Base-by-base conservation (phyloP, 1,140 invertebrate genomes). In the Hermetia illucens region DNA sequence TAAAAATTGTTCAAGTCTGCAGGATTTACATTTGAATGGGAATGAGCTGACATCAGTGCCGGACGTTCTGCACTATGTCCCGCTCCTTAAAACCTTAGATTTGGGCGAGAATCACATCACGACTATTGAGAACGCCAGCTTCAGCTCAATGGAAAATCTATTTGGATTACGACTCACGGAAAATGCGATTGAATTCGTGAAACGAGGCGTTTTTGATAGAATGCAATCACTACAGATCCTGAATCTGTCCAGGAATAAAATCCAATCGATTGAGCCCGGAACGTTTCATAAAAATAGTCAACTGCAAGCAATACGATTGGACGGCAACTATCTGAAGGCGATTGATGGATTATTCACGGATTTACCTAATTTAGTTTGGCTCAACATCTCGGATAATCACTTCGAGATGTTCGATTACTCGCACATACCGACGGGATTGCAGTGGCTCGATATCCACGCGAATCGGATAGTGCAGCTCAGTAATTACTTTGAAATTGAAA, bases 381-480 rank as follows among this genome's bases (percentile, higher is more conserved):
- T 94, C 30, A 93, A 93, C 55, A 82, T 93, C 44, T 91, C 86
- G 38, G 84, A 87, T 51, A 94, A 94, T 66, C 74, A 77, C 39
- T 68, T 94, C 27, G 77, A 82, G 62, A 80, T 77, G 71, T 89
- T 94, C 56, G 87, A 92, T 51, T 93, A 92, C 55, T 83, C 84
- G 32, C 75, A 89, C 59, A 86, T 93, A 64, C 89, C 89, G 34
- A 80, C 78, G 40, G 77, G 81, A 42, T 65, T 94, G 33, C 80
- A 90, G 62, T 90, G 84, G 81, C 62, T 94, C 41, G 88, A 94
- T 63, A 79, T 93, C 50, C 82, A 89, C 50, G 73, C 78, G 19
- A 91, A 92, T 63, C 74, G 82, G 58, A 88, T 92, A 27, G 74
- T 72, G 44, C 82, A 87, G 61, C 64, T 94, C 42, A 84, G 86